Conservation (phyloP, 2,888 invertebrate genomes). For the Syritta pipiens region DNA sequence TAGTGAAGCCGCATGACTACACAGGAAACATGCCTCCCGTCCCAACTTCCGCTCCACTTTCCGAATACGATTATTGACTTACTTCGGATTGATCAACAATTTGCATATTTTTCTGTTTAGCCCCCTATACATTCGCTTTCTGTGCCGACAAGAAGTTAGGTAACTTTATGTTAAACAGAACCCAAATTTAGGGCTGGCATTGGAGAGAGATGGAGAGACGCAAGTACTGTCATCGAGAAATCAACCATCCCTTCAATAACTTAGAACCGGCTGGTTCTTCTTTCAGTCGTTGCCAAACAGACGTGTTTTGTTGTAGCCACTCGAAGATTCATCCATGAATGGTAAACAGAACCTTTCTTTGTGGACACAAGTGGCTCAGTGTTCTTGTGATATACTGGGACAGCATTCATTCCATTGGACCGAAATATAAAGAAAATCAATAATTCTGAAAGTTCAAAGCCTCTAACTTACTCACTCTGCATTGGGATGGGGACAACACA, state of each 20-base stretch:
- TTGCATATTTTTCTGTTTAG: slow-evolving; percentile 35
- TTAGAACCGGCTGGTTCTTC: slow-evolving; percentile 11
- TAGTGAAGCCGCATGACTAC: slow-evolving; percentile 51
- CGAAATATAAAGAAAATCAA: slow-evolving; percentile 57
- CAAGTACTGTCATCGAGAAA: slow-evolving; percentile 64
- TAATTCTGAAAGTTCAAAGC: slow-evolving; percentile 56
- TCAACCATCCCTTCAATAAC: slow-evolving; percentile 27
- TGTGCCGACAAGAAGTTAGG: slow-evolving; percentile 44
- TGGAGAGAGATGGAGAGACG: slow-evolving; percentile 22
- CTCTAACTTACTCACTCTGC: neutral
- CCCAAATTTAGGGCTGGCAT: slow-evolving; percentile 18
- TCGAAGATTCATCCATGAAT: slow-evolving; percentile 50
- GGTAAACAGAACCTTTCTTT: slow-evolving; percentile 61
- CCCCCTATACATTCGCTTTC: neutral
- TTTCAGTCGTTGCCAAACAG: slow-evolving; percentile 9
- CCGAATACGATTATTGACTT: slow-evolving; percentile 67
- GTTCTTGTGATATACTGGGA: slow-evolving; percentile 32
- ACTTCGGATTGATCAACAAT: slow-evolving; percentile 66
- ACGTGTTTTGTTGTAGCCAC: slow-evolving; percentile 4
- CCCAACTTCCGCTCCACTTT: slow-evolving; percentile 9
- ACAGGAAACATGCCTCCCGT: slow-evolving; percentile 3
- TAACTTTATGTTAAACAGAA: slow-evolving; percentile 65
- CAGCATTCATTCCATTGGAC: slow-evolving; percentile 21
- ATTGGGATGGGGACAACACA: slow-evolving; percentile 18
- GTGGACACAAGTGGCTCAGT: slow-evolving; percentile 62